phyloP scores from a whole-genome alignment of 2,888 invertebrate species.

The Lasioglossum lativentre region DNA sequence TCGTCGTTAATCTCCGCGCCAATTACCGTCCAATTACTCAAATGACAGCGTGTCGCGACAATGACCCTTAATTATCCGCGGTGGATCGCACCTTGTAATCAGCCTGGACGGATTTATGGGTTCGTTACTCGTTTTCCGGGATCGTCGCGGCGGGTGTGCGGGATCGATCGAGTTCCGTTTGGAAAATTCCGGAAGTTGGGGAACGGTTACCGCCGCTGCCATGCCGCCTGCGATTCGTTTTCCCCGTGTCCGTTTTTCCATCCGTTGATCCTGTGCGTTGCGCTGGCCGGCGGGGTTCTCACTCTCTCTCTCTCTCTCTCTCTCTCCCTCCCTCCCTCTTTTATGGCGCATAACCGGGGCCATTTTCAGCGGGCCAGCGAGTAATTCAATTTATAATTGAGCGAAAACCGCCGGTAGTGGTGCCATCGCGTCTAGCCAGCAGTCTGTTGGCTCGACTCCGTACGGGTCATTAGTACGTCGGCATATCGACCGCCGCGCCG shows the following conservation, averaged over 20 bases:
- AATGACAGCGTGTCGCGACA: conserved; percentile 28
- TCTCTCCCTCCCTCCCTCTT: conserved; percentile 55
- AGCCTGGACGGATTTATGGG: background rate
- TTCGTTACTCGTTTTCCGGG: conserved; percentile 21
- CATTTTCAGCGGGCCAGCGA: conserved; percentile 71
- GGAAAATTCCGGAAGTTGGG: conserved; percentile 3
- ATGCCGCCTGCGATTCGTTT: conserved; percentile 18
- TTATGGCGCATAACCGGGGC: conserved; percentile 75
- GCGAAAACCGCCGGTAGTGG: conserved; percentile 80
- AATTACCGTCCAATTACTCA: conserved; percentile 47
- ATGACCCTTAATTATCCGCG: conserved; percentile 24
- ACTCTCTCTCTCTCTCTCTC: background rate
- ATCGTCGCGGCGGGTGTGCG: background rate
- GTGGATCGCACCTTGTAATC: conserved; percentile 26
- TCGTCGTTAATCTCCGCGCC: conserved; percentile 34
- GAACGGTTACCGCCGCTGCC: background rate
- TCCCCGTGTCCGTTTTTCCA: conserved; percentile 30
- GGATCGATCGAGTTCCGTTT: background rate
- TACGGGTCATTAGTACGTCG: conserved; percentile 83
- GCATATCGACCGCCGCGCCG: conserved; percentile 79
- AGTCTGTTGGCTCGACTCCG: conserved; percentile 81
- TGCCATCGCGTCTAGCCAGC: conserved; percentile 83
- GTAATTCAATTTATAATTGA: conserved; percentile 84
- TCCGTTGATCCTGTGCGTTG: background rate
- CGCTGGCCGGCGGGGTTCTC: background rate